Evolutionary conservation across 2,113 vertebrate species (phyloP).

Genomic region (Callaeas wilsoni): DNA sequence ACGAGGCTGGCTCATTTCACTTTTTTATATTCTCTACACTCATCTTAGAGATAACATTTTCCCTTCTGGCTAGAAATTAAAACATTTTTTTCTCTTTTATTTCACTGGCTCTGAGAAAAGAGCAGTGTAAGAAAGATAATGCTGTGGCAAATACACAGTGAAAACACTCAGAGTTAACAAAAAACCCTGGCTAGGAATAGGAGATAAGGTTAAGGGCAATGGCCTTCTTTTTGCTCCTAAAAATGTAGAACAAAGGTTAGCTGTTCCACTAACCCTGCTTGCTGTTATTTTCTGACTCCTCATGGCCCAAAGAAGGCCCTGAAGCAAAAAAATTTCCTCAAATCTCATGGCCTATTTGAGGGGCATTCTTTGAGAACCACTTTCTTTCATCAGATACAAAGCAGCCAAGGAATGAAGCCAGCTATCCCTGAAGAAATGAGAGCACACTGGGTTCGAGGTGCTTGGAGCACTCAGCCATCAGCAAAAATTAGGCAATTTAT

Average conservation of each 20-base stretch:
- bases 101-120: not conserved
- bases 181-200: slow-evolving; percentile 14
- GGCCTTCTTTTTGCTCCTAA: slow-evolving; percentile 45
- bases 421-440: slow-evolving; percentile 3
- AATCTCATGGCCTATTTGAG: slow-evolving; percentile 44
- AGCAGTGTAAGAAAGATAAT: not conserved
- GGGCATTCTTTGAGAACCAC: slow-evolving; percentile 13
- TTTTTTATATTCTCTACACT: not conserved
- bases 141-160: not conserved
- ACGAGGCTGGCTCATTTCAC: not conserved
- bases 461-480: slow-evolving; percentile 27
- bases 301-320: not conserved
- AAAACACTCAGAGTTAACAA: slow-evolving; percentile 37
- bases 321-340: slow-evolving; percentile 57
- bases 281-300: not conserved
- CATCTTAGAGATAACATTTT: not conserved
- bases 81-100: not conserved
- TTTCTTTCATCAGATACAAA: slow-evolving; percentile 60
- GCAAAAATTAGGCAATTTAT: not conserved
- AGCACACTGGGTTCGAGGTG: not conserved
- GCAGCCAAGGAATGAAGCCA: slow-evolving; percentile 22
- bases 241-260: slow-evolving; percentile 59
- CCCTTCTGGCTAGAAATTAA: not conserved
- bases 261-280: slow-evolving; percentile 37
- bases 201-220: slow-evolving; percentile 37